phyloP scores from a whole-genome alignment of 2,888 invertebrate species.

The Leptarthrus brevirostris region DNA sequence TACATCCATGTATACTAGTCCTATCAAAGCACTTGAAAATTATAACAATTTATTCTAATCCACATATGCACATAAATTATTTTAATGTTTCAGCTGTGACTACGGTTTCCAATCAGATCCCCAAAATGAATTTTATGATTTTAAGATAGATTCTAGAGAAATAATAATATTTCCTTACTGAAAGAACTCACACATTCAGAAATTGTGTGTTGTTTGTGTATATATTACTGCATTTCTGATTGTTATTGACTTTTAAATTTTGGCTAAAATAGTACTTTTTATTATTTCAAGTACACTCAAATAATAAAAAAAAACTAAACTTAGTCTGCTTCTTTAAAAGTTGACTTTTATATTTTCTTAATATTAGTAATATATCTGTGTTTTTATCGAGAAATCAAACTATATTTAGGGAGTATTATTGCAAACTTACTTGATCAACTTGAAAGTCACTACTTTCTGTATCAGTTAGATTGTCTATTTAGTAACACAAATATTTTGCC shows the following conservation, averaged over 20 bases:
- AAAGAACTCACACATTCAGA: slow-evolving; percentile 47
- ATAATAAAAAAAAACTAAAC: slow-evolving; percentile 45
- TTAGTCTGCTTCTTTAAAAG: neutral
- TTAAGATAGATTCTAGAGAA: neutral
- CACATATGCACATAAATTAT: too few relatives aligned
- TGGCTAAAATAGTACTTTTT: slow-evolving; percentile 24
- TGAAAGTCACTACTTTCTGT: slow-evolving; percentile 40
- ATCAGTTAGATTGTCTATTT: neutral
- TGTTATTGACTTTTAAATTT: slow-evolving; percentile 22
- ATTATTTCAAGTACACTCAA: slow-evolving; percentile 51
- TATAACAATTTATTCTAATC: too few relatives aligned
- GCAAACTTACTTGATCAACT: slow-evolving; percentile 54
- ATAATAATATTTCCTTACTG: slow-evolving; percentile 20
- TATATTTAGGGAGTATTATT: slow-evolving; percentile 21
- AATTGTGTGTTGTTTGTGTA: slow-evolving; percentile 54
- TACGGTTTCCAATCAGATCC: slow-evolving; percentile 35
- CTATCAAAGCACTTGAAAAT: too few relatives aligned
- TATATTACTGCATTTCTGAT: neutral
- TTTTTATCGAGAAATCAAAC: neutral
- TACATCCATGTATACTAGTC: too few relatives aligned
- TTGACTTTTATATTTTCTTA: neutral
- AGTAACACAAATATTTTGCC: slow-evolving; percentile 51
- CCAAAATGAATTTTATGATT: slow-evolving; percentile 14
- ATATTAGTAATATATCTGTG: neutral
- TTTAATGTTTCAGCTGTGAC: too few relatives aligned